Evolutionary conservation across 2,888 invertebrate genomes (phyloP).

Genomic region (Poecilobothrus nobilitatus): DNA sequence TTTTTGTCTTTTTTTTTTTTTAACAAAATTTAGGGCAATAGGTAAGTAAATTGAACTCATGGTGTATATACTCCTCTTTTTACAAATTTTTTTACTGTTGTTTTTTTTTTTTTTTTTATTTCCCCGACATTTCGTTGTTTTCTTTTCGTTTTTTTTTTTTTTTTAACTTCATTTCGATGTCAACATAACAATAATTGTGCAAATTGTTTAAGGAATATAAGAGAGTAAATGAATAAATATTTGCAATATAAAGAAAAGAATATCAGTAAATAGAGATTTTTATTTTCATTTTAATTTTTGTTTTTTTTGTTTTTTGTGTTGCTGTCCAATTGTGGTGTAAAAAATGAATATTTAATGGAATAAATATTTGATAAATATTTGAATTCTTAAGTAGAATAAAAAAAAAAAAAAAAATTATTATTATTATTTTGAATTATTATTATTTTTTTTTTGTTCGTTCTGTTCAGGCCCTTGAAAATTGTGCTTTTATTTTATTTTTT

Average conservation of each 20-base stretch:
- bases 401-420: neutral
- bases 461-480: neutral
- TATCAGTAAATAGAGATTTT: constrained; percentile 4
- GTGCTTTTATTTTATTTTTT: neutral
- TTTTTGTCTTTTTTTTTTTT: neutral
- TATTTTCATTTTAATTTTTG: neutral
- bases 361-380: constrained; percentile 6
- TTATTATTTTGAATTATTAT: too few species aligned
- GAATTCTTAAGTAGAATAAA: constrained; percentile 3
- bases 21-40: constrained; percentile 10
- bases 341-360: constrained; percentile 6
- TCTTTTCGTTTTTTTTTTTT: neutral
- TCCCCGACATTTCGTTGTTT: neutral
- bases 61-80: too few species aligned
- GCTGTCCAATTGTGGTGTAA: neutral
- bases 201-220: constrained; percentile 6
- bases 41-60: constrained; percentile 2
- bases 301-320: too few species aligned
- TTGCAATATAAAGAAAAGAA: constrained; percentile 5
- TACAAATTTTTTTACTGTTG: too few species aligned
- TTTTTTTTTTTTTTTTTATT: neutral
- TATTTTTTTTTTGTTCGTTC: neutral
- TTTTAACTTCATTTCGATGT: constrained; percentile 6
- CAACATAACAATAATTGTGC: constrained; percentile 6
- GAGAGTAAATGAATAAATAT: constrained; percentile 6